Evolutionary conservation across 2,888 invertebrate genomes (phyloP), one percentile per base, ranked within the genome.

Genomic region (Drosophila birchii): DNA sequence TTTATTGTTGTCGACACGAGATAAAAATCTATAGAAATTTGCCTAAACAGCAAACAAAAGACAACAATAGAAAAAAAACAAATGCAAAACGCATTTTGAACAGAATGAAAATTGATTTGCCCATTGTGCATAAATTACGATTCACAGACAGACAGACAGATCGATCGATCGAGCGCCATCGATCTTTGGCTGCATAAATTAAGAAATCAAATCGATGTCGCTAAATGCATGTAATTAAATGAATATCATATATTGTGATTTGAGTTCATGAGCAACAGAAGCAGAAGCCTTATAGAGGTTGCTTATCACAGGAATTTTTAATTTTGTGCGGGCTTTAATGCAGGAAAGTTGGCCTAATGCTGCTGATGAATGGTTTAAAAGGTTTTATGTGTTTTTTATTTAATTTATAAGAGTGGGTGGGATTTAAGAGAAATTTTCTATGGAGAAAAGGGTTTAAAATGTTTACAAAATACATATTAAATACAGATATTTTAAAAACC

Each of bases 1-100:
- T 87, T 87, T 88, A 87, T 89, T 88, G 86, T 84, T 88, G 86
- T 86, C 85, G 87, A 88, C 86, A 88, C 81, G 80, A 88, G 86
- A 87, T 86, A 70, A 70, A 78, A 75, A 87, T 89, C 89, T 67
- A 80, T 75, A 59, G 57, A 88, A 78, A 88, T 86, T 85, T 86
- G 81, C 84, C 76, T 86, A 85, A 85, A 83, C 79, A 86, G 82
- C 86, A 87, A 61, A 78, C 75, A 75, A 82, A 80, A 80, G 68
- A 64, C 62, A 69, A 68, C 61, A 64, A 44, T 47, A 45, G n/a
- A 45, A 29, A 29, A 66, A 49, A 51, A 44, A 53, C 20, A 61
- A 67, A 68, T 56, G 69, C 55, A 68, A 68, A 68, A 68, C 64
- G 49, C 49, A 62, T 63, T 62, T 67, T 56, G 54, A 74, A 62